phyloP scores from a whole-genome alignment of 2,888 invertebrate genomes.

The Drosophila hamatofila region DNA sequence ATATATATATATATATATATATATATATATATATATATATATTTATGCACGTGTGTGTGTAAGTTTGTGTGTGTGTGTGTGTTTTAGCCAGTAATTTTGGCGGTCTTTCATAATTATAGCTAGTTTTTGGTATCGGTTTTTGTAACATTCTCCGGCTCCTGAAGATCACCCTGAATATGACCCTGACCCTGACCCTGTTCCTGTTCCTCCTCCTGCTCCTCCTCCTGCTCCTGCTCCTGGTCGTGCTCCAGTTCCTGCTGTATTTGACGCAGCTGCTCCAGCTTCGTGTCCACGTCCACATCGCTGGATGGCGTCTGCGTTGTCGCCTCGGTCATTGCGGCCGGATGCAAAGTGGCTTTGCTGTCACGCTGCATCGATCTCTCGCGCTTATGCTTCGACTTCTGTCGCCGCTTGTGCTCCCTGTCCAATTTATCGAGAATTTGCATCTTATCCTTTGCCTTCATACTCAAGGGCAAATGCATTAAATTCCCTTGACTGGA shows the following conservation, averaged over 20 bases:
- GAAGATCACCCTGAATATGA: no score
- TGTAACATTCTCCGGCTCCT: slow-evolving; percentile 19
- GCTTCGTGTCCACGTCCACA: background rate
- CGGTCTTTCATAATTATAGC: slow-evolving; percentile 49
- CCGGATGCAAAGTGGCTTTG: slow-evolving; percentile 4
- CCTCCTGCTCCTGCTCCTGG: background rate
- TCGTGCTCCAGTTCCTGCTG: background rate
- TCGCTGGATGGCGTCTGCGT: slow-evolving; percentile 29
- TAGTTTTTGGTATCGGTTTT: slow-evolving; percentile 70
- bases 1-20: slow-evolving; percentile 13
- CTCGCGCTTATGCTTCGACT: slow-evolving; percentile 4
- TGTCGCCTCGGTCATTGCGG: slow-evolving; percentile 28
- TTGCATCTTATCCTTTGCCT: background rate
- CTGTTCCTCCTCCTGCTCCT: background rate
- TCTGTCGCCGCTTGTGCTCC: slow-evolving; percentile 9
- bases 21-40: slow-evolving; percentile 14
- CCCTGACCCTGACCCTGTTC: background rate
- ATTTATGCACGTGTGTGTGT: background rate
- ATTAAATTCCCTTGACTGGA: slow-evolving; percentile 24
- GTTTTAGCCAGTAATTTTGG: slow-evolving; percentile 5
- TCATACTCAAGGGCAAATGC: background rate
- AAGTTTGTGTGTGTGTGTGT: background rate
- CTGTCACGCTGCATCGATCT: slow-evolving; percentile 7
- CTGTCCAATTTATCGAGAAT: slow-evolving; percentile 1
- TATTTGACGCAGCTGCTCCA: background rate